phyloP scores from a whole-genome alignment of 1,140 invertebrate species.

The Zaprionus tsacasi region DNA sequence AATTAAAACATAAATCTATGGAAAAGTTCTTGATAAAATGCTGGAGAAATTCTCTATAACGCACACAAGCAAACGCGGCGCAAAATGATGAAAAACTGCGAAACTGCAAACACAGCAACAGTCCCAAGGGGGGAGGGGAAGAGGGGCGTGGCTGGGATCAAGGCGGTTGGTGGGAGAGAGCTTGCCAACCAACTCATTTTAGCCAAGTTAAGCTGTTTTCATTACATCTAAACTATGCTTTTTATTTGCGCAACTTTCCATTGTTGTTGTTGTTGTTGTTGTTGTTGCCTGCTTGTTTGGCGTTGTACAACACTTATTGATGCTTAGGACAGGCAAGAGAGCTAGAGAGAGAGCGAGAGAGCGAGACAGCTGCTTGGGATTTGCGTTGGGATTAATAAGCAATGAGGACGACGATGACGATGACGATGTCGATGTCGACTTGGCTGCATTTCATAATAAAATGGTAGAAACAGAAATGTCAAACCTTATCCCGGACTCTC shows the following conservation, averaged over 20 bases:
- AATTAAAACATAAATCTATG: slow-evolving; percentile 74
- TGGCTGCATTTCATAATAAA: slow-evolving; percentile 45
- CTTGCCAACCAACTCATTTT: slow-evolving; percentile 64
- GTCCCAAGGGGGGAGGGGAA: too few species aligned
- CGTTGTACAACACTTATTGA: slow-evolving; percentile 76
- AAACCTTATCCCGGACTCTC: slow-evolving; percentile 35
- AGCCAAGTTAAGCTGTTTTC: slow-evolving; percentile 78
- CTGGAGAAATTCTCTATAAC: slow-evolving; percentile 61
- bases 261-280: slow-evolving; percentile 14
- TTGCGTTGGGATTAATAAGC: slow-evolving; percentile 72
- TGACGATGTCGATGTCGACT: slow-evolving; percentile 5
- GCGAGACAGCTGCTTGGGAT: slow-evolving; percentile 30
- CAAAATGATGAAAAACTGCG: slow-evolving; percentile 36
- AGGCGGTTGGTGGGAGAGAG: not conserved
- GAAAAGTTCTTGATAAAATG: slow-evolving; percentile 53
- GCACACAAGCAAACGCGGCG: slow-evolving; percentile 29
- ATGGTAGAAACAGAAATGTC: slow-evolving; percentile 34
- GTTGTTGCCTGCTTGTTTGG: slow-evolving; percentile 34
- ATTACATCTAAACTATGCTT: slow-evolving; percentile 76
- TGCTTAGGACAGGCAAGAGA: slow-evolving; percentile 69
- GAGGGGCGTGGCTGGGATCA: not conserved
- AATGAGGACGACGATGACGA: slow-evolving; percentile 37
- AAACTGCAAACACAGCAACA: slow-evolving; percentile 40
- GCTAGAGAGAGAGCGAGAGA: not conserved
- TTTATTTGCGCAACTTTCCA: slow-evolving; percentile 63